These are phyloP conservation scores for Zosterops borbonicus DNA, from an alignment of 2,113 vertebrate genomes.

Conservation along the genomic window DNA sequence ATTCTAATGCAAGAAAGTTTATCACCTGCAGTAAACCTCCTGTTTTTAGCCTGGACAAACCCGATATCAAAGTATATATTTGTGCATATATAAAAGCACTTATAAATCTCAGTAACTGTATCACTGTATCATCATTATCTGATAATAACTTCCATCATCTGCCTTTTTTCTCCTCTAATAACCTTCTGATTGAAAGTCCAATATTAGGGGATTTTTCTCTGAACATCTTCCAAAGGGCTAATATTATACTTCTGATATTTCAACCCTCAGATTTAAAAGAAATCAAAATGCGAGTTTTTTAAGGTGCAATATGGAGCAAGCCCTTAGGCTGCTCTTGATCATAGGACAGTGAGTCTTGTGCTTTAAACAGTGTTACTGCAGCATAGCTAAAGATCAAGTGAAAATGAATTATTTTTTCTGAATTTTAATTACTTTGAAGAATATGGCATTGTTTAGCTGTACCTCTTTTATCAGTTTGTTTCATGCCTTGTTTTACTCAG, in stretches of 20 bases:
- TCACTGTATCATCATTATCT: not conserved
- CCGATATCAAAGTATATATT: not conserved
- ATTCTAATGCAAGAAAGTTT: not conserved
- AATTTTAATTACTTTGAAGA: not conserved
- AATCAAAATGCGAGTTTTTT: not conserved
- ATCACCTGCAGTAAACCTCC: not conserved
- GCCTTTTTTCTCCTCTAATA: not conserved
- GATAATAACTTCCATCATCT: not conserved
- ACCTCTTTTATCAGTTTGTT: not conserved
- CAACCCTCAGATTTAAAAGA: not conserved
- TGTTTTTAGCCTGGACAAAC: not conserved
- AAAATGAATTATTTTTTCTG: not conserved
- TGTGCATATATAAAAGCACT: not conserved
- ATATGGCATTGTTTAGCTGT: not conserved
- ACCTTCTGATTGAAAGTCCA: not conserved
- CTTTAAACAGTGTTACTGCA: not conserved
- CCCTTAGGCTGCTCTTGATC: not conserved
- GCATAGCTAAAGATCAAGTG: not conserved
- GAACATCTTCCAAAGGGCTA: not conserved
- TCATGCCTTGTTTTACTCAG: not conserved
- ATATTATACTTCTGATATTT: not conserved
- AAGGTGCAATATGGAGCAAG: not conserved
- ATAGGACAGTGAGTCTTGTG: not conserved
- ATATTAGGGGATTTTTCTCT: not conserved
- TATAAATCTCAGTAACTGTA: not conserved